Base-by-base conservation (phyloP, 2,888 invertebrate species). In the Dynastes maya region DNA sequence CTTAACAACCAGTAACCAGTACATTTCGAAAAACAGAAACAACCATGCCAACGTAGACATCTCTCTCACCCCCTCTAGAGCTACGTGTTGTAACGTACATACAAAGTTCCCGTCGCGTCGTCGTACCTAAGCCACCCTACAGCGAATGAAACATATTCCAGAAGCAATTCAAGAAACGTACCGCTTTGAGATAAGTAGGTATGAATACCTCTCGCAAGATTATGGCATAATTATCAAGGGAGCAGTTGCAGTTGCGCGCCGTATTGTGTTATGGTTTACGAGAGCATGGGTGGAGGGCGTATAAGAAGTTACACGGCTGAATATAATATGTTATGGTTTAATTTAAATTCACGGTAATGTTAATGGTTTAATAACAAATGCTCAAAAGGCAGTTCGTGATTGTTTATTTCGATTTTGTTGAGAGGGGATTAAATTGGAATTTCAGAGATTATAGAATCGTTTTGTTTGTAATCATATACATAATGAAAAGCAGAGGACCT, bases 201-300 rank as follows among this genome's bases (percentile, higher is more conserved):
- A 67, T 67, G 67, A 67, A 45, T 67, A 67, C 67, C 81, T 80
- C 45, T 71, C 81, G 80, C 82, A 83, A 84, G 85, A 86, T 85
- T 85, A 84, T 82, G 81, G 83, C 81, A 85, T 85, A 82, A 84
- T 81, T 82, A 82, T 80, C 85, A 75, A 78, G 85, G 85, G 86
- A 85, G 84, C 83, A 79, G 80, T 85, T 82, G 81, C 83, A 83
- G 83, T 82, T 83, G 80, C 83, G 82, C 83, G 83, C 80, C 83
- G 83, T 84, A 85, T 83, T 82, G 83, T 85, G 84, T 84, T 84
- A 84, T 81, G 80, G 80, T 77, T 80, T 67, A 78, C 51, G 29
- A 37, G 75, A 63, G 78, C 77, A 63, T 79, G 78, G 80, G 32
- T 5, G 4, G 76, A 80, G 79, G n/a, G n/a, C 11, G 55, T 5